phyloP scores from a whole-genome alignment of 2,113 vertebrate species.

The Alethe castanea region DNA sequence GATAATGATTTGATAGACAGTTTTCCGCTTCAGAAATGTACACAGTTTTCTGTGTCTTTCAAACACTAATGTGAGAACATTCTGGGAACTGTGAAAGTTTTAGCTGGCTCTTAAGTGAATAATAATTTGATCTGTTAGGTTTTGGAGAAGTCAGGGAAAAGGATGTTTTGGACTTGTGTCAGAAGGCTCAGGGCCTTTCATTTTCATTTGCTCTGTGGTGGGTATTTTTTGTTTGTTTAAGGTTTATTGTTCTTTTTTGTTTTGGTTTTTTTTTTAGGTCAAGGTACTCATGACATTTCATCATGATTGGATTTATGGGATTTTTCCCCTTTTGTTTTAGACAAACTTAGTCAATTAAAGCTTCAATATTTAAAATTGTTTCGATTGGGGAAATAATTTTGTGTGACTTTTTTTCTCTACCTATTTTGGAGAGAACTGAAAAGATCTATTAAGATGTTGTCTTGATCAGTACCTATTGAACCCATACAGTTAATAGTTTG shows the following conservation, averaged over 20 bases:
- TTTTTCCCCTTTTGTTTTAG: background rate
- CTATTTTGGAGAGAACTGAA: background rate
- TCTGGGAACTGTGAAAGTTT: background rate
- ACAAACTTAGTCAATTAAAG: background rate
- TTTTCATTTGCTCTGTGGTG: background rate
- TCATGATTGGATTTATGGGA: background rate
- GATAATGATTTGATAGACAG: background rate
- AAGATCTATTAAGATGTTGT: background rate
- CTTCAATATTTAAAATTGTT: background rate
- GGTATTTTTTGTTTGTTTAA: background rate
- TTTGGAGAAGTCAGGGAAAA: background rate
- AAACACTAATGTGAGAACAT: background rate
- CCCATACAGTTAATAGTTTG: background rate
- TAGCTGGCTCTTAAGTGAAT: rapidly evolving
- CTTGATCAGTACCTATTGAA: background rate
- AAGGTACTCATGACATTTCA: background rate
- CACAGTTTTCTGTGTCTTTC: background rate
- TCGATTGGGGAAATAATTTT: background rate
- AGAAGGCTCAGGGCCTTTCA: background rate
- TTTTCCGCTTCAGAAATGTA: background rate
- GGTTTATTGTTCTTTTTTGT: no score
- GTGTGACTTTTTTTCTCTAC: background rate
- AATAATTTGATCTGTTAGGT: background rate
- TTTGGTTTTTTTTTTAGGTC: background rate
- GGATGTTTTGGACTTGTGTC: background rate